Conservation (phyloP, 2,888 invertebrate genomes). For the Drosophila testacea region DNA sequence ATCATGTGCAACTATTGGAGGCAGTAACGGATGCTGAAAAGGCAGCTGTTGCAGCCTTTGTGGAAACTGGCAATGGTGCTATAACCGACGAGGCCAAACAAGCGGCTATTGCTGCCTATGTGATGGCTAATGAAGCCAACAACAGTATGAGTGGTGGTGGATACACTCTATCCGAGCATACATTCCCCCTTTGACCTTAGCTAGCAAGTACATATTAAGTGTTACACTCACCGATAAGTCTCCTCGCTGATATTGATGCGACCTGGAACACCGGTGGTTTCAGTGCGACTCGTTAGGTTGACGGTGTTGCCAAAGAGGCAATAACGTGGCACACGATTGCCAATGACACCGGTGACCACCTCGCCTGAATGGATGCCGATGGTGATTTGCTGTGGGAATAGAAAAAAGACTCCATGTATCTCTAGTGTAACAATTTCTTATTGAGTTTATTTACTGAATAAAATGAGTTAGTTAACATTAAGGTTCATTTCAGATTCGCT, state of each 20-base stretch:
- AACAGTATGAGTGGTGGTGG: conserved; percentile 4
- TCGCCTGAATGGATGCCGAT: conserved; percentile 98
- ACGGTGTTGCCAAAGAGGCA: conserved; percentile 97
- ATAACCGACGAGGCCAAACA: conserved; percentile 61
- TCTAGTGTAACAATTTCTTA: conserved; percentile 14
- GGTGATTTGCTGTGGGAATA: conserved; percentile 90
- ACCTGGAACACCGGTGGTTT: conserved; percentile 95
- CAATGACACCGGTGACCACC: conserved; percentile 97
- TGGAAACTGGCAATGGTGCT: conserved; percentile 58
- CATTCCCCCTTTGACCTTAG: conserved; percentile 38
- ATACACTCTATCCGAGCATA: conserved; percentile 14
- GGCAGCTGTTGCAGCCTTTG: conserved; percentile 66
- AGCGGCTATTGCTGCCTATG: conserved; percentile 63
- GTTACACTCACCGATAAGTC: conserved; percentile 91
- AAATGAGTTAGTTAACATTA: conserved; percentile 20
- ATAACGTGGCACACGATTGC: conserved; percentile 97
- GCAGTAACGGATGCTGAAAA: conserved; percentile 71
- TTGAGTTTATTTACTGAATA: conserved; percentile 36
- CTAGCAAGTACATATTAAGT: conserved; percentile 21
- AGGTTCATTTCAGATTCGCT: neutral
- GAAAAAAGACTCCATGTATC: conserved; percentile 2
- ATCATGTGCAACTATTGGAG: conserved; percentile 62
- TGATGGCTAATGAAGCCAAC: conserved; percentile 33
- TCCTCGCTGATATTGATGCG: conserved; percentile 96
- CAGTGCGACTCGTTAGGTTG: conserved; percentile 96